Evolutionary conservation across 2,113 vertebrate genomes (phyloP).

Genomic region (Microtus pennsylvanicus): DNA sequence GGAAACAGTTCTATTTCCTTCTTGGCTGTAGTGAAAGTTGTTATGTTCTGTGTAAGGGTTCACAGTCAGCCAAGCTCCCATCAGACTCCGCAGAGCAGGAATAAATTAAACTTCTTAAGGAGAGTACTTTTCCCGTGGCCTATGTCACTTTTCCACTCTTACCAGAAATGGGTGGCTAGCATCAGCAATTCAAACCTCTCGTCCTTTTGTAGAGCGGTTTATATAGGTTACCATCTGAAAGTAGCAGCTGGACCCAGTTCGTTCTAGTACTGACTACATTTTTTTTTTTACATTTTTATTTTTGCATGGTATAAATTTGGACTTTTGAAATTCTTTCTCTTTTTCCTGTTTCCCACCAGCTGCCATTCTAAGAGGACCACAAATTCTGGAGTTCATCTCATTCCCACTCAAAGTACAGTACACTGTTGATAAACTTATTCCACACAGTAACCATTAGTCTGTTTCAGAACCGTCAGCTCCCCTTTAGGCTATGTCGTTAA

Average conservation of each 20-base stretch:
- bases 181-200: neutral
- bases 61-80: neutral
- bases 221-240: neutral
- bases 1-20: neutral
- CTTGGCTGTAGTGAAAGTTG: neutral
- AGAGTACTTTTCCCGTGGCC: neutral
- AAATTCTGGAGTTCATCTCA: neutral
- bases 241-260: neutral
- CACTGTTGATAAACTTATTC: neutral
- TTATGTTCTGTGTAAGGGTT: neutral
- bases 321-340: neutral
- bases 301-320: neutral
- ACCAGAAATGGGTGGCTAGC: neutral
- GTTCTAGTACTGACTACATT: neutral
- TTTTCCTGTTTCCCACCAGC: neutral
- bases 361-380: neutral
- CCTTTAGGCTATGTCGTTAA: neutral
- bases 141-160: neutral
- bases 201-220: neutral
- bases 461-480: neutral
- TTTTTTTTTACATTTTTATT: neutral
- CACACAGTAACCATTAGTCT: rapidly evolving
- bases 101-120: neutral
- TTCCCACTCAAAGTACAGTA: neutral
- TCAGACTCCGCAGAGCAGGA: neutral